A percentile compares a stretch with the other conserved stretches of the same genome.
Evolutionary conservation across 2,113 vertebrate species (phyloP).

Genomic region (Macrotus californicus): DNA sequence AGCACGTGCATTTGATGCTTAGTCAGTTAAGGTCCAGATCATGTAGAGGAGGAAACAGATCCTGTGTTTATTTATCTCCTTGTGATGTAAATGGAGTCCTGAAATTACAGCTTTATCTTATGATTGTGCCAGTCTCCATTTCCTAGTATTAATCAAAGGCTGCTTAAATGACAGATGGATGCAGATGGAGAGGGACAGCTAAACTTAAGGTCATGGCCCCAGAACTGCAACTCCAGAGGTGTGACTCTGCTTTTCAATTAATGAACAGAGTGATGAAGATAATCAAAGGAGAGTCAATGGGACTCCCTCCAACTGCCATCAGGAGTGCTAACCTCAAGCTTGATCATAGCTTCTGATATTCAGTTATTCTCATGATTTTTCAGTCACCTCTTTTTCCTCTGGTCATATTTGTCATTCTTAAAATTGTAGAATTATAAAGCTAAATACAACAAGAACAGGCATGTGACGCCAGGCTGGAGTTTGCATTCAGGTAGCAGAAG

Average conservation of each 20-base stretch:
- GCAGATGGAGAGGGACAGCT: not conserved
- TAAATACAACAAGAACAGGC: not conserved
- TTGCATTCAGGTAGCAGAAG: not conserved
- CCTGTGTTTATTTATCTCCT: slow-evolving; percentile 48
- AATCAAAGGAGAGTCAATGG: slow-evolving; percentile 3
- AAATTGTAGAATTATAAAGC: not conserved
- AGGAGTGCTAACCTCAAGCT: not conserved
- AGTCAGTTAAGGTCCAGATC: slow-evolving; percentile 36
- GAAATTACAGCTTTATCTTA: slow-evolving; percentile 56
- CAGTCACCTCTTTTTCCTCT: not conserved
- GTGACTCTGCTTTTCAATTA: slow-evolving; percentile 46
- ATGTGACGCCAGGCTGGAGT: not conserved
- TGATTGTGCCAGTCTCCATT: not conserved
- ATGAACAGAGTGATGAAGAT: not conserved
- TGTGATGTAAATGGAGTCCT: not conserved
- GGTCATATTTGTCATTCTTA: not conserved
- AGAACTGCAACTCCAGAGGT: slow-evolving; percentile 48
- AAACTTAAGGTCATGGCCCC: slow-evolving; percentile 5
- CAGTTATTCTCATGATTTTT: not conserved
- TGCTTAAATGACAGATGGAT: slow-evolving; percentile 42
- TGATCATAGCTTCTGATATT: not conserved
- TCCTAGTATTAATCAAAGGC: slow-evolving; percentile 46
- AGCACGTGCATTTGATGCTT: not conserved
- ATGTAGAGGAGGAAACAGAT: slow-evolving; percentile 33
- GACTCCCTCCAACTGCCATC: not conserved